These are phyloP conservation scores for Aethina tumida DNA, from an alignment of 1,140 invertebrate genomes.

Conservation along the genomic window DNA sequence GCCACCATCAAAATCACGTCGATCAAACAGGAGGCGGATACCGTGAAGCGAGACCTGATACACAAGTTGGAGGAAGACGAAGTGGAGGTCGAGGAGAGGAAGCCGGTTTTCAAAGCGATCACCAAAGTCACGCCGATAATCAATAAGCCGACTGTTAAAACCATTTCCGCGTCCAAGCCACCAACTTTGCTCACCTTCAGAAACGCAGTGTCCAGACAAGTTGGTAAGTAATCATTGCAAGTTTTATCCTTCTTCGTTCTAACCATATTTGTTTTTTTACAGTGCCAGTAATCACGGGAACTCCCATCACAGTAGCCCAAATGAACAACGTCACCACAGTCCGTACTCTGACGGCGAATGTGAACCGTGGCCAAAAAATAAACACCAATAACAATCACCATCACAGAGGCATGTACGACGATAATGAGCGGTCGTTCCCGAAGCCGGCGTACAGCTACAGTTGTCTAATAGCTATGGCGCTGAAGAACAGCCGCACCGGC, in stretches of 20 bases:
- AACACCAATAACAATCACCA: conserved; percentile 42
- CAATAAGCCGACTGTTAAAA: conserved; percentile 25
- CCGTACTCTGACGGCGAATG: conserved; percentile 18
- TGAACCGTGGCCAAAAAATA: conserved; percentile 38
- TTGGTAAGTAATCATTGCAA: too few relatives aligned
- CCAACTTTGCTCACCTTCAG: conserved; percentile 27
- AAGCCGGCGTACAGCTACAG: conserved; percentile 97
- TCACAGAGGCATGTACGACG: conserved; percentile 40
- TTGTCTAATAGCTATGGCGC: conserved; percentile 92
- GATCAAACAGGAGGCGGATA: conserved; percentile 31
- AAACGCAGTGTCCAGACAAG: conserved; percentile 18
- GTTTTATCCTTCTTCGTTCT: too few relatives aligned
- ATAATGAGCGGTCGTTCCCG: conserved; percentile 66
- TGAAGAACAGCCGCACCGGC: conserved; percentile 91
- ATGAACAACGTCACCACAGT: conserved; percentile 25
- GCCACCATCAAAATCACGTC: conserved; percentile 48
- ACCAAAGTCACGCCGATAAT: conserved; percentile 31
- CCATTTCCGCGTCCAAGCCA: conserved; percentile 17
- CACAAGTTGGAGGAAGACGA: conserved; percentile 33
- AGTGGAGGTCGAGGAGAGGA: conserved; percentile 36
- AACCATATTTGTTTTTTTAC: too few relatives aligned
- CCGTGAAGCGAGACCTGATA: conserved; percentile 31
- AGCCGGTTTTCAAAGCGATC: conserved; percentile 33
- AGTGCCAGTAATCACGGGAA: too few relatives aligned
- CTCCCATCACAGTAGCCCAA: conserved; percentile 28